Evolutionary conservation across 2,888 invertebrate species (phyloP).

Genomic region (Gryllus longicercus): DNA sequence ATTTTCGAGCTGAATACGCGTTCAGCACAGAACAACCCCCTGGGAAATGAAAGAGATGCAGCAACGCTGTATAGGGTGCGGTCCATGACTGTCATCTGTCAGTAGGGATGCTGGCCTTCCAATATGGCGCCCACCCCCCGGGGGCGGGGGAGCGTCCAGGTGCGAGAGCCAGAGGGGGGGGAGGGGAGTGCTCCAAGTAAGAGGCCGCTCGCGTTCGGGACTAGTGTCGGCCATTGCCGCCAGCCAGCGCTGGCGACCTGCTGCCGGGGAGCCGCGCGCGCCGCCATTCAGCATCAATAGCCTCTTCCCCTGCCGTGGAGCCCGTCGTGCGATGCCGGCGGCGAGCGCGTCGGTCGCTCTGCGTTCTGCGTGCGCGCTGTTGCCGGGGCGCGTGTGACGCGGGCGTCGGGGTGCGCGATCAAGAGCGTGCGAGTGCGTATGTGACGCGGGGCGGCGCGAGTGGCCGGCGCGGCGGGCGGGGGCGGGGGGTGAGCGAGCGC

Average conservation of each 20-base stretch:
- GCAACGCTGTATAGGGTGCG: background rate
- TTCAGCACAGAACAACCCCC: no score
- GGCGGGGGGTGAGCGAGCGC: background rate
- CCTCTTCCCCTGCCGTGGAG: no score
- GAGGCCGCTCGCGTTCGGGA: background rate
- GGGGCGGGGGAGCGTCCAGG: background rate
- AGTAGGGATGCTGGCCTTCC: background rate
- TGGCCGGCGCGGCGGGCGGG: background rate
- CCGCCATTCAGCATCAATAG: background rate
- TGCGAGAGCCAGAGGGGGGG: no score
- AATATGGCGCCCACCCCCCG: background rate
- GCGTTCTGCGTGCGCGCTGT: no score
- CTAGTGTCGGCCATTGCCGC: conserved; percentile 34
- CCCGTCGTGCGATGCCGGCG: no score
- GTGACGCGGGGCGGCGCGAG: background rate
- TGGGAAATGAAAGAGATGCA: no score
- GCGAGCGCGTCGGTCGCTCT: no score
- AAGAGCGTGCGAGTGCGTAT: no score
- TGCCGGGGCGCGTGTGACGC: no score
- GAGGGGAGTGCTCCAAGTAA: no score
- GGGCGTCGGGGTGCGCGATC: no score
- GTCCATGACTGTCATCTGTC: conserved; percentile 18
- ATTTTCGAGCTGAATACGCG: no score
- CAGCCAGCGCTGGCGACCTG: conserved; percentile 25
- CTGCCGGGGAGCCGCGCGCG: conserved; percentile 21